These are phyloP conservation scores for Acanthaster planci DNA, from an alignment of 35 echinoderm and acorn worm genomes.

Conservation along the genomic window DNA sequence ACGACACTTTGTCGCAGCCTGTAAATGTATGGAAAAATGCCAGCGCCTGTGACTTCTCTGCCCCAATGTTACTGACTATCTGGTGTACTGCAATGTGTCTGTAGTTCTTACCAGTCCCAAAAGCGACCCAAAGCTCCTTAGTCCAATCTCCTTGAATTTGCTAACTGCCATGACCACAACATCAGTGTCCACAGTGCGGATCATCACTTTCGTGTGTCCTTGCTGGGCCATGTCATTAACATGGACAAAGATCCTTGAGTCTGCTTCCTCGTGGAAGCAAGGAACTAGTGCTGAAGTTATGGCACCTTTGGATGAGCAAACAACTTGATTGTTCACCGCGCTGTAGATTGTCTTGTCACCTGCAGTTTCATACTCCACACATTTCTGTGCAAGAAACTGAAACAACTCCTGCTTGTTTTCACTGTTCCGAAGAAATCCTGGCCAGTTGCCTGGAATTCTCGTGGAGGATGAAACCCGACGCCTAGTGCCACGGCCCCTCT, in stretches of 20 bases:
- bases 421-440: slow-evolving; percentile 46
- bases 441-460: slow-evolving; percentile 48
- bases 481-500: slow-evolving; percentile 44
- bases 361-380: neutral
- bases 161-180: slow-evolving; percentile 36
- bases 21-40: slow-evolving; percentile 37
- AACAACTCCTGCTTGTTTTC: slow-evolving; percentile 58
- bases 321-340: neutral
- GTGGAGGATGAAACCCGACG: slow-evolving; percentile 29
- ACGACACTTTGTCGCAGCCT: slow-evolving; percentile 60
- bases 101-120: slow-evolving; percentile 15
- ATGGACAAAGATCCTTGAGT: too few species aligned
- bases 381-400: slow-evolving; percentile 2
- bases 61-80: neutral
- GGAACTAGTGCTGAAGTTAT: too few species aligned
- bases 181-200: slow-evolving; percentile 60
- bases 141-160: neutral
- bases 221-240: slow-evolving; percentile 49
- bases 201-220: neutral
- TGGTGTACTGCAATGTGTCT: slow-evolving; percentile 23
- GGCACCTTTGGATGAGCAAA: too few species aligned
- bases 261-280: too few species aligned
- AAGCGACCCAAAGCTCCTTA: slow-evolving; percentile 30
- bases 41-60: neutral
- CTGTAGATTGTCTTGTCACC: slow-evolving; percentile 25